Evolutionary conservation across 2,888 invertebrate species (phyloP).

Genomic region (Heteropelma amictum): DNA sequence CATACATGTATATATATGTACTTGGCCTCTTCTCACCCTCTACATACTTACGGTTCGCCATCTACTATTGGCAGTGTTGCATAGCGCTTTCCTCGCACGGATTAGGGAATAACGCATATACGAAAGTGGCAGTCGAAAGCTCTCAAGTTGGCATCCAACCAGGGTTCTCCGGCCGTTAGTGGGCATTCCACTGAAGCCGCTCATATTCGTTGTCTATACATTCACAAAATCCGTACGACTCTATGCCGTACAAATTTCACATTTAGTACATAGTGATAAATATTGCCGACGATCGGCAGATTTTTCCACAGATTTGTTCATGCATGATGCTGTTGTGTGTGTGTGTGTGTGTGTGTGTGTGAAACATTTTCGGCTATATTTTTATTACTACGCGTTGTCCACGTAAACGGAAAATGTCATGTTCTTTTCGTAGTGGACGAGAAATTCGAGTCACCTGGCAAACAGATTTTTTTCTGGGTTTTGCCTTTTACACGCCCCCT

Average conservation of each 20-base stretch:
- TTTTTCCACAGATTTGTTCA: no score
- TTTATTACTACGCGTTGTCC: not conserved
- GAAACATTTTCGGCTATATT: not conserved
- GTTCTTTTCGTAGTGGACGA: slow-evolving; percentile 7
- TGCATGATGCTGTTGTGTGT: not conserved
- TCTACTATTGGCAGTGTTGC: slow-evolving; percentile 1
- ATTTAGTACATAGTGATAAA: no score
- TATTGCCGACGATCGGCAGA: no score
- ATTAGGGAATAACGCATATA: slow-evolving; percentile 45
- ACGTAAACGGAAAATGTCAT: slow-evolving; percentile 5
- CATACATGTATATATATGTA: not conserved
- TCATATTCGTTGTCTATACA: not conserved
- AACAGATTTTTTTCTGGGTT: not conserved
- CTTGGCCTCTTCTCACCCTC: not conserved
- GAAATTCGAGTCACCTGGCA: not conserved
- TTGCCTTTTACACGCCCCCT: not conserved
- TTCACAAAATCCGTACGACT: no score
- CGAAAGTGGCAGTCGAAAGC: slow-evolving; percentile 33
- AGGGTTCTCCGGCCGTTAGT: slow-evolving; percentile 5
- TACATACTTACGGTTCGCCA: not conserved
- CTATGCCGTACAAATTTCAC: no score
- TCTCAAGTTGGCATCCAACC: slow-evolving; percentile 30
- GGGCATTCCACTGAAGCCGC: not conserved
- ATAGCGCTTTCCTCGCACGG: slow-evolving; percentile 18
- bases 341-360: not conserved